Evolutionary conservation across 2,888 invertebrate genomes (phyloP).

Genomic region (Chymomyza fuscimana): DNA sequence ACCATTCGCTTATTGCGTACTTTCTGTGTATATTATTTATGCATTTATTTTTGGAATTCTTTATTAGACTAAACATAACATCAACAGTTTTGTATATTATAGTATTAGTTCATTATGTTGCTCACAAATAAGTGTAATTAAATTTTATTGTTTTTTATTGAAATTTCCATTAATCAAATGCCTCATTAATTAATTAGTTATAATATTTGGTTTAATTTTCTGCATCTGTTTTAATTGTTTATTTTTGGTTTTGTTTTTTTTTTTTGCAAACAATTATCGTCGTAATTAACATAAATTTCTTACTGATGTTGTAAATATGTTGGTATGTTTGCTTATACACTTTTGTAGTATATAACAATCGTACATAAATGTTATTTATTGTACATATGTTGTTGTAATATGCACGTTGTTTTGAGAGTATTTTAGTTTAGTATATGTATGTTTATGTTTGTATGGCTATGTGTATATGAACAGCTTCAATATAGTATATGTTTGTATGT

Average conservation of each 20-base stretch:
- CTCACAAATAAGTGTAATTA: neutral
- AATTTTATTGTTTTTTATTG: slow-evolving; percentile 14
- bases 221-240: neutral
- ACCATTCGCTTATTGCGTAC: neutral
- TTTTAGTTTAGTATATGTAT: slow-evolving; percentile 13
- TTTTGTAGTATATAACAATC: slow-evolving; percentile 19
- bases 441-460: slow-evolving; percentile 15
- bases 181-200: slow-evolving; percentile 37
- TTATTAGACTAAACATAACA: slow-evolving; percentile 76
- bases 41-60: slow-evolving; percentile 69
- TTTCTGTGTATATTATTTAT: slow-evolving; percentile 33
- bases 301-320: slow-evolving; percentile 44
- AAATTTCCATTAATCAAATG: slow-evolving; percentile 18
- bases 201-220: slow-evolving; percentile 2
- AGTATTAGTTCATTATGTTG: slow-evolving; percentile 59
- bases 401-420: neutral
- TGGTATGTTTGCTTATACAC: slow-evolving; percentile 25
- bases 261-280: slow-evolving; percentile 71
- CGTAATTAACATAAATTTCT: slow-evolving; percentile 71
- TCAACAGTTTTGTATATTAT: slow-evolving; percentile 76
- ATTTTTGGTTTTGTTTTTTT: slow-evolving; percentile 18
- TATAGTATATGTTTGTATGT: slow-evolving; percentile 28
- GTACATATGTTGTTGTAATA: no score
- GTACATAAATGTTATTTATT: slow-evolving; percentile 1
- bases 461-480: slow-evolving; percentile 32